Percentiles rank a stretch among this genome's conserved stretches.
phyloP scores from a whole-genome alignment of 2,888 invertebrate species.

The Rambutsinella grinnellia region DNA sequence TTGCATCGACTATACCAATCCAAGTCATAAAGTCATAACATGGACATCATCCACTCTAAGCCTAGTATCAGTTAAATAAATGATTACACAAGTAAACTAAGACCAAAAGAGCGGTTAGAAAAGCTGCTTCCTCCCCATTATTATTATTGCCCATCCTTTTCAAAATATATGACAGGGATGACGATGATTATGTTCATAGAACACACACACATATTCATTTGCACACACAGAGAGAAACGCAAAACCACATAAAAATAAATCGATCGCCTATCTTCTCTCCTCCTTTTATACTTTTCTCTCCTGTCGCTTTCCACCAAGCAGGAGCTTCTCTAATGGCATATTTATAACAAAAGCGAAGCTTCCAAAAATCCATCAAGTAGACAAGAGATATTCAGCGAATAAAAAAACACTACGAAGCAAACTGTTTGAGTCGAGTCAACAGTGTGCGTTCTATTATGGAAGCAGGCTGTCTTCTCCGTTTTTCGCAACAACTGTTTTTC shows the following conservation, averaged over 20 bases:
- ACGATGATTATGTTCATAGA: too few species aligned
- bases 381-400: conserved; percentile 13
- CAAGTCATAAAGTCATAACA: too few species aligned
- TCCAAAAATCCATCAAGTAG: conserved; percentile 1
- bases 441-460: too few species aligned
- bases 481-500: conserved; percentile 41
- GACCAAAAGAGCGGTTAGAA: too few species aligned
- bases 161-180: too few species aligned
- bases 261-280: conserved; percentile 6
- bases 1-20: too few species aligned
- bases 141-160: too few species aligned
- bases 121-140: too few species aligned
- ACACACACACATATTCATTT: too few species aligned
- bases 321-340: not conserved
- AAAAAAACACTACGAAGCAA: not conserved
- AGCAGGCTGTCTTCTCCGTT: conserved; percentile 7
- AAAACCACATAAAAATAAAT: conserved; percentile 25
- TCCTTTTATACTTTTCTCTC: not conserved
- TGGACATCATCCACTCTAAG: too few species aligned
- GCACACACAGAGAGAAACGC: not conserved
- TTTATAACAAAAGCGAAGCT: not conserved
- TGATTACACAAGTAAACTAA: too few species aligned
- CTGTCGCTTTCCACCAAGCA: not conserved
- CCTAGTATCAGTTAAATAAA: not conserved
- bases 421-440: conserved; percentile 20